Evolutionary conservation across 2,797 vertebrate genomes (phyloP).

Genomic region (Diglossa cyanea): DNA sequence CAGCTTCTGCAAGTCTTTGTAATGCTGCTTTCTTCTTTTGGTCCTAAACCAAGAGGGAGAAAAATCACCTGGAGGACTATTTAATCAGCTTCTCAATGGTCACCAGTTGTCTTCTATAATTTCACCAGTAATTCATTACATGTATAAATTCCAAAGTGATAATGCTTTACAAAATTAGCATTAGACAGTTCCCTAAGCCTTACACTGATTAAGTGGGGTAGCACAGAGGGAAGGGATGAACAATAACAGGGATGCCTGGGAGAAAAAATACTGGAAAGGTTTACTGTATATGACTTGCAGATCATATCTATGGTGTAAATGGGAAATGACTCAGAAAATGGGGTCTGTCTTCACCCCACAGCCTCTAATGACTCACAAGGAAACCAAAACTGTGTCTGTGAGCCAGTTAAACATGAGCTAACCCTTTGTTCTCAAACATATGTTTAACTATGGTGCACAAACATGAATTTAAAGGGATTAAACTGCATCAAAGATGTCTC

Average conservation of each 20-base stretch:
- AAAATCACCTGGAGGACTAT: background rate
- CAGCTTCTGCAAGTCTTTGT: background rate
- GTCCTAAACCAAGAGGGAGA: background rate
- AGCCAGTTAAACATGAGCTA: background rate
- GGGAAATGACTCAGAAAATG: slow-evolving; percentile 5
- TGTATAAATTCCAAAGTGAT: background rate
- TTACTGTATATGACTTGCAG: background rate
- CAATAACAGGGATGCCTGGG: background rate
- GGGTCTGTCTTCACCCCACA: background rate
- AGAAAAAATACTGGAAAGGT: background rate
- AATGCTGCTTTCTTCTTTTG: background rate
- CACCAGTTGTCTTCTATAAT: background rate
- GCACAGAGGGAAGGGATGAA: background rate
- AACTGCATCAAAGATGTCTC: background rate
- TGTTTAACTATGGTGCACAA: background rate
- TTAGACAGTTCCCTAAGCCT: background rate
- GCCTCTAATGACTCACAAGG: background rate
- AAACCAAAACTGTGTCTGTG: background rate
- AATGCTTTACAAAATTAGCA: background rate
- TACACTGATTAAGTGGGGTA: background rate
- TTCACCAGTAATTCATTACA: background rate
- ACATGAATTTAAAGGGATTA: background rate
- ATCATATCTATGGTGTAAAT: background rate
- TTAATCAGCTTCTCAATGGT: background rate
- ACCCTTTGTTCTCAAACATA: background rate